Evolutionary conservation across 1,140 invertebrate genomes (phyloP).

Genomic region (Drosophila athabasca): DNA sequence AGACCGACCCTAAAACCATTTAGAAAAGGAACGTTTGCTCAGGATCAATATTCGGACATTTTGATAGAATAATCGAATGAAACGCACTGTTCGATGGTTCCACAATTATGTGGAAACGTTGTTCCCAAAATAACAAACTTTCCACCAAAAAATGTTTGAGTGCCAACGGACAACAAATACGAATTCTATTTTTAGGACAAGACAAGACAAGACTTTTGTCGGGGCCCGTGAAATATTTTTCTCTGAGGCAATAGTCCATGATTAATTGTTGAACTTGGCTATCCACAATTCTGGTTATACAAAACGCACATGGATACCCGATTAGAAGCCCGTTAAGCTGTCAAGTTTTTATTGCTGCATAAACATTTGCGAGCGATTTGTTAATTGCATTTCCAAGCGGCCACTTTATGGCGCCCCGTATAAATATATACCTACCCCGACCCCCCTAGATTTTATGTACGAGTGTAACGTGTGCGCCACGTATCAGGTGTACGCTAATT

Average conservation of each 20-base stretch:
- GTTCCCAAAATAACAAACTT: constrained; percentile 38
- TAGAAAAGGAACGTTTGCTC: too few relatives aligned
- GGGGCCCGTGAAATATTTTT: constrained; percentile 33
- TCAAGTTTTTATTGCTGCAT: constrained; percentile 22
- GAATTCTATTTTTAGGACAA: constrained; percentile 50
- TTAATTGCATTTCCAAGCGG: constrained; percentile 53
- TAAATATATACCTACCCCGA: not conserved
- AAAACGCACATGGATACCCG: not conserved
- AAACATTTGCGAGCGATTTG: constrained; percentile 39
- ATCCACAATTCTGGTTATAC: constrained; percentile 1
- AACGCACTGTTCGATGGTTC: constrained; percentile 31
- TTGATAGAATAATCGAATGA: not conserved
- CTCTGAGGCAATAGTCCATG: constrained; percentile 15
- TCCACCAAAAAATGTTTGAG: constrained; percentile 14
- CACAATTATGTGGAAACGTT: constrained; percentile 29
- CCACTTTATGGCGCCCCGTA: not conserved
- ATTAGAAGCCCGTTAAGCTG: constrained; percentile 24
- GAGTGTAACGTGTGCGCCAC: not conserved
- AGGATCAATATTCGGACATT: too few relatives aligned
- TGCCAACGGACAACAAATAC: constrained; percentile 22
- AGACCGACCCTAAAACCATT: too few relatives aligned
- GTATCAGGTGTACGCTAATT: constrained; percentile 27
- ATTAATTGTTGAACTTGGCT: constrained; percentile 24
- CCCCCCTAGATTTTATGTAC: constrained; percentile 2
- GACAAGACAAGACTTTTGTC: constrained; percentile 10